phyloP scores from a whole-genome alignment of 2,888 invertebrate genomes.

The Empis stercorea region DNA sequence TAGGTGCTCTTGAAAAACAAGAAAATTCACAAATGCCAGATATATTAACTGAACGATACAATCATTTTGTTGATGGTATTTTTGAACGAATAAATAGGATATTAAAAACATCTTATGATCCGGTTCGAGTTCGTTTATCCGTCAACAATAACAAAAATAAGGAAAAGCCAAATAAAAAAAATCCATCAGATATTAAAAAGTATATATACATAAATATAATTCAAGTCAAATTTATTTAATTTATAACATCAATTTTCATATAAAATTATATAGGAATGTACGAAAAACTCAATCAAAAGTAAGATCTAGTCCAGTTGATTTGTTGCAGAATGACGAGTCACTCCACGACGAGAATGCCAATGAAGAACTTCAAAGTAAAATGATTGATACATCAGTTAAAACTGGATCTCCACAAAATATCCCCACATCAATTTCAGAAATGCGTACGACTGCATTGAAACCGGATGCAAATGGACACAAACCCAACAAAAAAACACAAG shows the following conservation, averaged over 20 bases:
- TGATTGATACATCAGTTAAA: slow-evolving; percentile 11
- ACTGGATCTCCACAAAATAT: slow-evolving; percentile 1
- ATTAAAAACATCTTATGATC: slow-evolving; percentile 66
- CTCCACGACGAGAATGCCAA: slow-evolving; percentile 6
- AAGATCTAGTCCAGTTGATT: slow-evolving; percentile 23
- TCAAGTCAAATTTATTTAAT: no score
- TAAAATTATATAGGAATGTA: no score
- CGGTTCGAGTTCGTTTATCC: slow-evolving; percentile 53
- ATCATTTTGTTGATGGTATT: slow-evolving; percentile 73
- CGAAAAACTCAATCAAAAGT: no score
- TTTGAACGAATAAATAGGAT: slow-evolving; percentile 70
- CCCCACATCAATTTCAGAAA: slow-evolving; percentile 8
- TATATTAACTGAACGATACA: slow-evolving; percentile 67
- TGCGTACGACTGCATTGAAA: background rate
- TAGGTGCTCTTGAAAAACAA: background rate
- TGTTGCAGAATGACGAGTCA: slow-evolving; percentile 6
- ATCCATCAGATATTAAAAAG: slow-evolving; percentile 13
- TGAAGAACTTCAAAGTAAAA: slow-evolving; percentile 11
- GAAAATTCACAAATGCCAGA: slow-evolving; percentile 42
- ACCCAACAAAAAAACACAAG: slow-evolving; percentile 13
- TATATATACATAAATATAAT: slow-evolving; percentile 15
- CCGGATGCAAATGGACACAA: background rate
- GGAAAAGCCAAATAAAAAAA: background rate
- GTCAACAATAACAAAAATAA: slow-evolving; percentile 6
- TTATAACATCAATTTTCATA: no score